Conservation (phyloP, 2,113 vertebrate genomes). For the Haemorhous mexicanus region DNA sequence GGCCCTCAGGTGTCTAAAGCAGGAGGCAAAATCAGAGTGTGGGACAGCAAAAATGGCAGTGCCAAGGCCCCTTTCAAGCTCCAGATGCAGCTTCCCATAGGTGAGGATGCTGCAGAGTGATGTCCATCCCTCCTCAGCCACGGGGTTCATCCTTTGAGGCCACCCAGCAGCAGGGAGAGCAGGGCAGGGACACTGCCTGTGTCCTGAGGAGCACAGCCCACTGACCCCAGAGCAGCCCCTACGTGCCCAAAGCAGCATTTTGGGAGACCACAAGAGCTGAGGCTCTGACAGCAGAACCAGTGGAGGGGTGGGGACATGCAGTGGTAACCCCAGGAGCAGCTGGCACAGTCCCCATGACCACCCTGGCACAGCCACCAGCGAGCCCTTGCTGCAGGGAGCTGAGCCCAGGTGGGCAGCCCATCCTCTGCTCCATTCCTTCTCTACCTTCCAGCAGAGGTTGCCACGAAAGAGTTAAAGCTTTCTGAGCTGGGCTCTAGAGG, state of each 20-base stretch:
- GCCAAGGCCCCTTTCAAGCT: neutral
- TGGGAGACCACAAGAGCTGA: neutral
- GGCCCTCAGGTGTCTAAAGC: neutral
- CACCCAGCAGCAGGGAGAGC: neutral
- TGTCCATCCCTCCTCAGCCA: neutral
- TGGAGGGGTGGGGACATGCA: rapidly evolving
- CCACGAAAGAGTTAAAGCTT: constrained; percentile 27
- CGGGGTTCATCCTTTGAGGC: neutral
- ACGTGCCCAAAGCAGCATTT: neutral
- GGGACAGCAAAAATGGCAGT: neutral
- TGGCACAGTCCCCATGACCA: rapidly evolving
- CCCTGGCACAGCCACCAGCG: rapidly evolving
- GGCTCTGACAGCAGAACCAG: neutral
- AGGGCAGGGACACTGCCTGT: neutral
- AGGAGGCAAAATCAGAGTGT: neutral
- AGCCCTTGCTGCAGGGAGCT: neutral
- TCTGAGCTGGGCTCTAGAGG: neutral
- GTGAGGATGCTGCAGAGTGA: neutral
- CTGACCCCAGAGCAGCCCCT: neutral
- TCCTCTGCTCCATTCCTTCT: neutral
- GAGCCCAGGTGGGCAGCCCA: neutral
- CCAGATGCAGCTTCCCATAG: neutral
- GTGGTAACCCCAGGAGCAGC: neutral
- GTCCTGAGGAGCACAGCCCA: neutral
- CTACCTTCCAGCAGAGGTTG: neutral